These are phyloP conservation scores for Astatoreochromis straeleni DNA, from an alignment of 2,113 vertebrate species.

Conservation along the genomic window DNA sequence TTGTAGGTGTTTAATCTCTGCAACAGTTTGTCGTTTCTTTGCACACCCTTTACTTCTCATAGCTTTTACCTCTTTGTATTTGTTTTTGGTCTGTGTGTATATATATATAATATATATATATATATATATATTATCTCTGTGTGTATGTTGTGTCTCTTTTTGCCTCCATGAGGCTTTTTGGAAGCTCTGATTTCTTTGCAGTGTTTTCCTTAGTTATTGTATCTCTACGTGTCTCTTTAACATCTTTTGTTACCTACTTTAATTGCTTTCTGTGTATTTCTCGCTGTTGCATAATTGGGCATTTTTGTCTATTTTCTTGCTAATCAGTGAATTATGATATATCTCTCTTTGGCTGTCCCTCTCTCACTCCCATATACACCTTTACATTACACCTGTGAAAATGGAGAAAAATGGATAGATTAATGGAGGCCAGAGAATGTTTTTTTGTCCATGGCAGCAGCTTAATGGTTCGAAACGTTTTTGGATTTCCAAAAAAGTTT, in stretches of 20 bases:
- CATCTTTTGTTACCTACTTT: not conserved
- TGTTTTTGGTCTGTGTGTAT: fast-evolving
- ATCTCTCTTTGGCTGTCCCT: not conserved
- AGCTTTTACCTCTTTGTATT: not conserved
- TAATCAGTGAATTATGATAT: not conserved
- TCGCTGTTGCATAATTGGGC: not conserved
- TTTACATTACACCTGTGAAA: not conserved
- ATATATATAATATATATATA: not conserved
- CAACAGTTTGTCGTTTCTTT: not conserved
- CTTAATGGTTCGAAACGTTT: not conserved
- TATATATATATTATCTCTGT: not conserved
- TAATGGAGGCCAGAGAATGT: not conserved
- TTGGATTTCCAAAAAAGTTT: not conserved
- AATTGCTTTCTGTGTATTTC: not conserved
- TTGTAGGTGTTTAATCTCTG: not conserved
- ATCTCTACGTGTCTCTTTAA: not conserved
- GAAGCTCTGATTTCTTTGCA: not conserved
- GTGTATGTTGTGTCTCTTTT: not conserved
- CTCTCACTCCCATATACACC: not conserved
- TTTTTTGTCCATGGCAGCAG: not conserved
- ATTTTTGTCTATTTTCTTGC: not conserved
- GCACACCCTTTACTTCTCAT: not conserved
- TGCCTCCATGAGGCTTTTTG: not conserved
- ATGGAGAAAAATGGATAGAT: not conserved
- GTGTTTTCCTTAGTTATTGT: not conserved